Conservation (phyloP, 2,797 vertebrate genomes). For the Benthosema pterotum region DNA sequence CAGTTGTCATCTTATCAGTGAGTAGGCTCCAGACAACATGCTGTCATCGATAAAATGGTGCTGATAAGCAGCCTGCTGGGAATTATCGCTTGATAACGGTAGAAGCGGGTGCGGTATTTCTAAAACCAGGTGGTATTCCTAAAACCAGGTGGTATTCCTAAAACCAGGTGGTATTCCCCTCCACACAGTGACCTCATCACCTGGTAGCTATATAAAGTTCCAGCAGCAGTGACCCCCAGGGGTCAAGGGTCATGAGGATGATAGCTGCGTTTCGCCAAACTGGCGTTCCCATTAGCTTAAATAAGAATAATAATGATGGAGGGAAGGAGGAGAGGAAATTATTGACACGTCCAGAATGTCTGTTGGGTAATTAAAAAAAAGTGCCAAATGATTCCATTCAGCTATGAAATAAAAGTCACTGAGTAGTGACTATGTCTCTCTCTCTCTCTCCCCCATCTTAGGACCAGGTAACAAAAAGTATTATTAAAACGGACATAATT, state of each 20-base stretch:
- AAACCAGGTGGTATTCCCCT: conserved; percentile 4
- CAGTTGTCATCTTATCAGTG: too few relatives aligned
- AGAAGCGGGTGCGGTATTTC: too few relatives aligned
- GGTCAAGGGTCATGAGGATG: not conserved
- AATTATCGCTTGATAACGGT: too few relatives aligned
- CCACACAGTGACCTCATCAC: conserved; percentile 12
- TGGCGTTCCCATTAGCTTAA: conserved; percentile 6
- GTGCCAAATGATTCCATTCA: conserved; percentile 55
- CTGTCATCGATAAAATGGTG: too few relatives aligned
- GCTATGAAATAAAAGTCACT: conserved; percentile 40
- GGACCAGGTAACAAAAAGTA: conserved; percentile 29
- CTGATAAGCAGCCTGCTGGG: too few relatives aligned
- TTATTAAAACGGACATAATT: conserved; percentile 9
- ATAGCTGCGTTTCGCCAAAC: not conserved
- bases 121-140: too few relatives aligned
- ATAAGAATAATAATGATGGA: conserved; percentile 13
- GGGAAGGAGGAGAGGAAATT: conserved; percentile 20
- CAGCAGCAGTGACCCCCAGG: too few relatives aligned
- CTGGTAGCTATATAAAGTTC: too few relatives aligned
- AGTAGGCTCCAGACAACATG: too few relatives aligned
- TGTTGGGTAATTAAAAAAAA: conserved; percentile 67
- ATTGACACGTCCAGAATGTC: conserved; percentile 36
- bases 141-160: not conserved
- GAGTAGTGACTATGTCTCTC: too few relatives aligned
- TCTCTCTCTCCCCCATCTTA: too few relatives aligned